Conservation (phyloP, 2,113 vertebrate genomes). For the Scartelaos histophorus region DNA sequence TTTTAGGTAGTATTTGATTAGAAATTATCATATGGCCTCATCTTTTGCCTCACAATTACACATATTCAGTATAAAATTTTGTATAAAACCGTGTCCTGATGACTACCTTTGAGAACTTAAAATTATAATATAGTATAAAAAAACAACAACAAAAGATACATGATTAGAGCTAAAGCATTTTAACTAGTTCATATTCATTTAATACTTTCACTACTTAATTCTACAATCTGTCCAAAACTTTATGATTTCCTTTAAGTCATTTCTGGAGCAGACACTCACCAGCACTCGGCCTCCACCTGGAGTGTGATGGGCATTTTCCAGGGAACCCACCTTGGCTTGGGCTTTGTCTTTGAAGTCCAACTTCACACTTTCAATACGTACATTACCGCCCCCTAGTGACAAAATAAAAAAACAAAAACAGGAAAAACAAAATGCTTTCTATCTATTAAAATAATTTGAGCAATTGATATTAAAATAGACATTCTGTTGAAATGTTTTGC, state of each 20-base stretch:
- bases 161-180: neutral
- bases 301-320: conserved; percentile 91
- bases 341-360: conserved; percentile 99
- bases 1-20: neutral
- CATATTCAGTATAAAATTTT: neutral
- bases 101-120: too few species aligned
- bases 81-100: too few species aligned
- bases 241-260: conserved; percentile 41
- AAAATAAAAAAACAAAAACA: conserved; percentile 1
- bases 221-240: conserved; percentile 49
- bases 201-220: neutral
- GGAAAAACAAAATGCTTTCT: neutral
- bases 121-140: neutral
- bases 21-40: neutral
- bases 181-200: neutral
- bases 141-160: neutral
- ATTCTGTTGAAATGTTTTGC: too few species aligned
- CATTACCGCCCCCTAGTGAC: conserved; percentile 86
- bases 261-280: conserved; percentile 77
- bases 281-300: conserved; percentile 87
- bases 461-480: neutral
- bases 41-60: neutral
- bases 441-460: neutral
- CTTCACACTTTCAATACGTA: conserved; percentile 96
- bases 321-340: conserved; percentile 96